Evolutionary conservation across 1,140 invertebrate genomes (phyloP).

Genomic region (Holotrichia oblita): DNA sequence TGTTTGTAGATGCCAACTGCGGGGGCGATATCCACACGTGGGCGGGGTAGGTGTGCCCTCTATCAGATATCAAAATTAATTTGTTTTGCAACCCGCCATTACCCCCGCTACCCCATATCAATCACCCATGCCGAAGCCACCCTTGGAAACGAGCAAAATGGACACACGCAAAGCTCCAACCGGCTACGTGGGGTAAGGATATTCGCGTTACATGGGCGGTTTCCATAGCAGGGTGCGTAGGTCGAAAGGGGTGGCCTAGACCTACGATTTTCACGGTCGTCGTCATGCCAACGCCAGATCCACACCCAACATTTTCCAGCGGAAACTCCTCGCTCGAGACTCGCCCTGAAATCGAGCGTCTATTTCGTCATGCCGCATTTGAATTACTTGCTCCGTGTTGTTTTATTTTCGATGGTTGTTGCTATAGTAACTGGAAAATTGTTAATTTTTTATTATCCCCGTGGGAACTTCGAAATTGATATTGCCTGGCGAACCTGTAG

Average conservation of each 20-base stretch:
- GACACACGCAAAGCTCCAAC: background rate
- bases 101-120: too few species aligned
- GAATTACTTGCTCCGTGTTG: too few species aligned
- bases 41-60: background rate
- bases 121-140: conserved; percentile 5
- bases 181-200: background rate
- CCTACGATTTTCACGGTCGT: conserved; percentile 32
- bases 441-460: conserved; percentile 1
- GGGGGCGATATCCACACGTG: background rate
- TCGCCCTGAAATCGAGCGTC: background rate
- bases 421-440: background rate
- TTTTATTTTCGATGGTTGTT: too few species aligned
- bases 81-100: conserved; percentile 3
- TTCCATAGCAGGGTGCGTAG: conserved; percentile 5
- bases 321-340: background rate
- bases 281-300: conserved; percentile 15
- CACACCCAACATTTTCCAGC: conserved; percentile 2
- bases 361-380: conserved; percentile 10
- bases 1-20: background rate
- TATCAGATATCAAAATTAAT: conserved; percentile 39
- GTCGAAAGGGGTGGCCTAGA: conserved; percentile 38
- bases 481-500: background rate
- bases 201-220: conserved; percentile 7
- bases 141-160: conserved; percentile 8
- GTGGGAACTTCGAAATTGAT: background rate